These are phyloP conservation scores for Diplosoma virens DNA, from an alignment of 23 tunicate genomes.

Conservation along the genomic window DNA sequence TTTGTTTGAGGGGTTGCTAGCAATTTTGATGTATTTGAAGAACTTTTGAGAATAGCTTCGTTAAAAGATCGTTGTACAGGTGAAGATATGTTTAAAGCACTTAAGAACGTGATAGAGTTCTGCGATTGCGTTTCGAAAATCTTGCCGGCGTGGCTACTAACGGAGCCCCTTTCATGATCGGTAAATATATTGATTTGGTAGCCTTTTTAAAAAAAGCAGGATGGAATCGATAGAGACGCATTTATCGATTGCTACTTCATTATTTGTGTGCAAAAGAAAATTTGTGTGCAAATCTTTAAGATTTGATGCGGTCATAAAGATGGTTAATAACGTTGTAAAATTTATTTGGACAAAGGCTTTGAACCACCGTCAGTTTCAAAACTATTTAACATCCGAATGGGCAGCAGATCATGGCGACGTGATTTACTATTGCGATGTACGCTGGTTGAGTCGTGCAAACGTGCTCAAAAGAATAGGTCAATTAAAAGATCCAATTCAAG, in stretches of 20 bases:
- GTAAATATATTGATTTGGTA: constrained; percentile 10
- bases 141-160: constrained; percentile 30
- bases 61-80: constrained; percentile 19
- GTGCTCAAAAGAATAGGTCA: constrained; percentile 10
- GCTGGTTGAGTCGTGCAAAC: constrained; percentile 1
- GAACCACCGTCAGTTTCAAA: constrained; percentile 15
- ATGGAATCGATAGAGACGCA: constrained; percentile 10
- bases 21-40: constrained; percentile 23
- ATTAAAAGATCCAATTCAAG: constrained; percentile 1
- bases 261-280: not conserved
- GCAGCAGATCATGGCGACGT: constrained; percentile 12
- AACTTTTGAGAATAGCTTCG: constrained; percentile 2
- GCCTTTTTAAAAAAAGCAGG: constrained; percentile 19
- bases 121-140: constrained; percentile 20
- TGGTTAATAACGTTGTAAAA: not conserved
- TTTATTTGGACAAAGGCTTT: constrained; percentile 17
- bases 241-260: constrained; percentile 14
- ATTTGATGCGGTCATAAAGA: constrained; percentile 15
- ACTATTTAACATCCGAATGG: not conserved
- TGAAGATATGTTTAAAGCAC: constrained; percentile 20
- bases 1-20: too few species aligned
- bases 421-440: not conserved
- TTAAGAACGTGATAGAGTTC: constrained; percentile 20
- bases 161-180: constrained; percentile 11
- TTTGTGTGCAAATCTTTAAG: constrained; percentile 12